Evolutionary conservation across 64 coral and sea anemone species (phyloP).

Genomic region (Pocillopora verrucosa): DNA sequence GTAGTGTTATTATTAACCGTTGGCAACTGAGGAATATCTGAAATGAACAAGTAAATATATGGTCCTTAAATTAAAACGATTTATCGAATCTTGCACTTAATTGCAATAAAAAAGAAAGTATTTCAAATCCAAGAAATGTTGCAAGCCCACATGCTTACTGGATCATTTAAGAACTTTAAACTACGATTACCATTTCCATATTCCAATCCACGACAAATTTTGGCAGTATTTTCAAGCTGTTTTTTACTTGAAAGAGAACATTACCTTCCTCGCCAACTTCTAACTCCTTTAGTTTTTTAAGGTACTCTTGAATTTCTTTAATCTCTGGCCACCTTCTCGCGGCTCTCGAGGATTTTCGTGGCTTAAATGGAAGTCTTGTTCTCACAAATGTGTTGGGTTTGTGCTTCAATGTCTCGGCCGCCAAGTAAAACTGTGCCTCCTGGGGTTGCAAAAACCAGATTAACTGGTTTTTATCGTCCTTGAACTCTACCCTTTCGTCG

Average conservation of each 20-base stretch:
- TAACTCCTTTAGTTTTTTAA: background rate
- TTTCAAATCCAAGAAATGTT: no score
- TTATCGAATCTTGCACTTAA: background rate
- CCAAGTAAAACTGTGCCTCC: constrained; percentile 79
- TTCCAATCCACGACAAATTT: background rate
- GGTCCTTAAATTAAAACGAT: background rate
- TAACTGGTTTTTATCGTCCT: constrained; percentile 62
- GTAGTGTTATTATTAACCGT: background rate
- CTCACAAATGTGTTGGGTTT: constrained; percentile 43
- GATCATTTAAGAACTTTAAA: no score
- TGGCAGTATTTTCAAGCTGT: background rate
- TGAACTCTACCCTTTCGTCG: constrained; percentile 46
- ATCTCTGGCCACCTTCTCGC: background rate
- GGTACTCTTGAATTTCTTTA: constrained; percentile 19
- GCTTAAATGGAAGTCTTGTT: constrained; percentile 59
- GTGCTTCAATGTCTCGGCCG: constrained; percentile 54
- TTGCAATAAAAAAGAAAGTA: no score
- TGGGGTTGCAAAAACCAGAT: constrained; percentile 83
- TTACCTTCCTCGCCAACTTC: background rate
- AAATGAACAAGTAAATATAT: background rate
- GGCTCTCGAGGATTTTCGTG: constrained; percentile 10
- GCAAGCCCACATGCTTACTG: no score
- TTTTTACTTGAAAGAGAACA: background rate
- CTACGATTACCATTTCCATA: background rate
- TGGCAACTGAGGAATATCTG: background rate